phyloP scores from a whole-genome alignment of 2,797 vertebrate genomes.

The Telmatherina bonti region DNA sequence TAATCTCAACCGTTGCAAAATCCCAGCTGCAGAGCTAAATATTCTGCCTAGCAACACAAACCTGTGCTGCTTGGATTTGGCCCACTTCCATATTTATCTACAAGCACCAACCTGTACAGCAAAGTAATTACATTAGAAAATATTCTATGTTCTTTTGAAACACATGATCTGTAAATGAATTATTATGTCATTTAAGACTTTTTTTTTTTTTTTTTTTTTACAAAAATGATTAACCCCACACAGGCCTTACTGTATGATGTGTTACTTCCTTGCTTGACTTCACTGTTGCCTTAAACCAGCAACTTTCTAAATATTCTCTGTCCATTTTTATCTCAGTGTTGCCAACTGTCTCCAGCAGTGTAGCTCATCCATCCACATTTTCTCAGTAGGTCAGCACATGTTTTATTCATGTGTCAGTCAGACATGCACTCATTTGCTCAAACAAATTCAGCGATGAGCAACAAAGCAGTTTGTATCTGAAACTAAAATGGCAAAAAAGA shows the following conservation, averaged over 20 bases:
- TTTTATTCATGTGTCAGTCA: conserved; percentile 68
- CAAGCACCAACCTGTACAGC: conserved; percentile 25
- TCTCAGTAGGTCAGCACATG: conserved; percentile 69
- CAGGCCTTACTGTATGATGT: neutral
- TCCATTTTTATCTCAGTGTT: conserved; percentile 32
- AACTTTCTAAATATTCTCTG: neutral
- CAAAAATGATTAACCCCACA: neutral
- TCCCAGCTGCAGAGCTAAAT: conserved; percentile 33
- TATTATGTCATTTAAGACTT: neutral
- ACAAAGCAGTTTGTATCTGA: neutral
- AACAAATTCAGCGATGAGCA: conserved; percentile 6
- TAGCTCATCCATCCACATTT: conserved; percentile 25
- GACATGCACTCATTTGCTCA: conserved; percentile 23
- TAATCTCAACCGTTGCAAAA: conserved; percentile 46
- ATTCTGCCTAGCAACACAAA: conserved; percentile 69
- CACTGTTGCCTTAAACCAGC: neutral
- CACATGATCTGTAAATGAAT: neutral
- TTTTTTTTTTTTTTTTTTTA: too few species aligned
- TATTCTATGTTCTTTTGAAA: neutral
- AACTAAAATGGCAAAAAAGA: conserved; percentile 9
- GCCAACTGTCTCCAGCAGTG: conserved; percentile 24
- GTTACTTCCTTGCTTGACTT: neutral
- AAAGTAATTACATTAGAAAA: conserved; percentile 21
- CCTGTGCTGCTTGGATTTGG: conserved; percentile 19
- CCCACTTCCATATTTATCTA: conserved; percentile 53